Conservation (phyloP, 2,888 invertebrate genomes). For the Drosophila prostipennis region DNA sequence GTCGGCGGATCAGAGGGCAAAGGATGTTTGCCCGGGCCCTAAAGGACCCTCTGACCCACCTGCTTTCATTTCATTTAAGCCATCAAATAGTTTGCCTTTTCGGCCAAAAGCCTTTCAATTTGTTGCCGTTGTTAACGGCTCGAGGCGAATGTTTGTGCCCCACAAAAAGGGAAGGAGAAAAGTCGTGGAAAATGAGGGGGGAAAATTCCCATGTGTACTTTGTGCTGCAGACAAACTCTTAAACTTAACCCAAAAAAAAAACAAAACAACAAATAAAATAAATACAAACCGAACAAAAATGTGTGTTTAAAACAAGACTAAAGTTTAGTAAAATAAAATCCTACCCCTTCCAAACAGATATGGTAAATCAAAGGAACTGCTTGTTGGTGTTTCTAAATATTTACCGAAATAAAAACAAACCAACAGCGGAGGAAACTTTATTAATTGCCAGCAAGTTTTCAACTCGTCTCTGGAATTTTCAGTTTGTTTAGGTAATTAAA, state of each 20-base stretch:
- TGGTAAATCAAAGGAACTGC: constrained; percentile 35
- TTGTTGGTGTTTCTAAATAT: constrained; percentile 63
- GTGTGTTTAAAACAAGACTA: constrained; percentile 1
- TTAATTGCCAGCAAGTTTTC: constrained; percentile 61
- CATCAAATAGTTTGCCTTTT: constrained; percentile 45
- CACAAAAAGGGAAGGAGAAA: constrained; percentile 14
- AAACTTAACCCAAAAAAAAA: not conserved
- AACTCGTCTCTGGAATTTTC: constrained; percentile 23
- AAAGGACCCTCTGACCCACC: constrained; percentile 15
- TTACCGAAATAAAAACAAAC: constrained; percentile 45
- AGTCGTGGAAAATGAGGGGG: not conserved
- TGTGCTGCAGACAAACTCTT: constrained; percentile 9
- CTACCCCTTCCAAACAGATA: not conserved
- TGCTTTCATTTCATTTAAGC: constrained; percentile 35
- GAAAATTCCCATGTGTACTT: not conserved
- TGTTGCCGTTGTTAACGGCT: constrained; percentile 38
- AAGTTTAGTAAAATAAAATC: constrained; percentile 8
- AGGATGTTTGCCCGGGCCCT: constrained; percentile 22
- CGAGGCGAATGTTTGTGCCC: constrained; percentile 30
- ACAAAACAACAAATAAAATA: no score
- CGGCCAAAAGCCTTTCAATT: constrained; percentile 39
- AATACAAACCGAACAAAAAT: not conserved
- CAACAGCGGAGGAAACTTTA: constrained; percentile 52
- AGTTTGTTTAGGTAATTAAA: constrained; percentile 75
- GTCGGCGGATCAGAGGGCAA: constrained; percentile 26